Base-by-base conservation (phyloP, 2,888 invertebrate species). In the Epirrita christyi region DNA sequence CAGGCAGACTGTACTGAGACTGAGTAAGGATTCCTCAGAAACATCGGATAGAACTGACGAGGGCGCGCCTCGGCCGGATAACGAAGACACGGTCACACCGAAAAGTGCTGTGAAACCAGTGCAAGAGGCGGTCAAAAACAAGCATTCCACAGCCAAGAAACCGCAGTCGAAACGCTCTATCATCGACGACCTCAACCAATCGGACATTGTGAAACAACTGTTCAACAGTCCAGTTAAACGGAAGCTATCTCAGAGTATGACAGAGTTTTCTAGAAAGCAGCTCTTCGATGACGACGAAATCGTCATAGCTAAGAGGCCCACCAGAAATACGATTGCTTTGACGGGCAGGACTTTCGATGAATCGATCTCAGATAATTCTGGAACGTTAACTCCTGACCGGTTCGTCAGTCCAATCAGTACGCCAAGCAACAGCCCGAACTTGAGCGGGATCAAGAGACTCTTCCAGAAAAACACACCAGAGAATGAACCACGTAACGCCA, bases 171-270 rank as follows among this genome's bases (percentile, higher is more conserved):
- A 87, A 40, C 86, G 91, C 6, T 83, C 87, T 1, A 81, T 92
- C 2, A 92, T 92, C 44, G 92, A 92, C 67, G 76, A 87, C 32
- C 67, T 92, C 8, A 78, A 89, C 64, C 83, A 83, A 13, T 91
- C 90, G 0, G 87, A 87, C 48, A 78, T 90, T 9, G 85, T 88
- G 1, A 89, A 91, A 62, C 83, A 89, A 48, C 68, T 92, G 40
- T 92, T 92, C 71, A 87, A 81, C 62, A 92, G 91, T 59, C 92
- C 92, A 0, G 92, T 92, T 0, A 92, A 91, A 52, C 75, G 92
- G 52, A 92, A 92, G 56, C 70, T 92, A n/a, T 92, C 92, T 0
- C 89, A 83, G 46, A 92, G 92, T 46, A 91, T 92, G 85, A 85
- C 81, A 0, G 89, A 92, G 57, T 89, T 86, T 63, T 86, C 86